Evolutionary conservation across 1,140 invertebrate genomes (phyloP), one percentile per base, ranked within the genome.

Genomic region (Drosophila oshimai): DNA sequence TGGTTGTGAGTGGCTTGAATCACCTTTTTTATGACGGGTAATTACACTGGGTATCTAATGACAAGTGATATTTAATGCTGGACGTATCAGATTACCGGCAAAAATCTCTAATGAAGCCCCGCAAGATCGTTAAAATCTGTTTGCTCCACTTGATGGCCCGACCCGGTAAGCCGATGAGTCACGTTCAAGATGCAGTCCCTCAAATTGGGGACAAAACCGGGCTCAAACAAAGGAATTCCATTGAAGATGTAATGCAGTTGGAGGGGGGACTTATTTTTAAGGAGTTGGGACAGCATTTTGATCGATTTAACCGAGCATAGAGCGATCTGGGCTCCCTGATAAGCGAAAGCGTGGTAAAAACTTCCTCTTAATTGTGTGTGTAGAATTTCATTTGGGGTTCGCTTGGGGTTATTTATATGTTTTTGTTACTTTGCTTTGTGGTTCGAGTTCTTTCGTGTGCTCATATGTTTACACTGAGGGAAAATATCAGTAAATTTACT

Each of bases 221-320:
- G 29, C 31, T 65, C n/a, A 20, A 62, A 84, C 80, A 84, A 84
- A 86, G 80, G 41, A 78, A 84, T 84, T 75, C 80, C 80, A 86
- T 75, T 79, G 65, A 80, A 75, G 80, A 79, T 79, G 71, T 77
- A 81, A 64, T 60, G 67, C 77, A 60, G 57, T 36, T 60, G 57
- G n/a, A 24, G 6, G 31, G 13, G 37, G 7, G 22, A 1, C 13
- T 9, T 26, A 7, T 26, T 39, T 37, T 26, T 2, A 10, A n/a
- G 31, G 10, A 17, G 39, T 17, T 22, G 39, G 46, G 33, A 24
- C 24, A 17, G 26, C 62, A 50, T 55, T 72, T 84, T 74, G 74
- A 84, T 86, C 74, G 81, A 86, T 87, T 80, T 68, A 58, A 61
- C 53, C 68, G 36, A 41, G 26, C 47, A 28, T 37, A 33, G 34